phyloP scores from a whole-genome alignment of 1,140 invertebrate genomes.

The Drosophila nikananu region DNA sequence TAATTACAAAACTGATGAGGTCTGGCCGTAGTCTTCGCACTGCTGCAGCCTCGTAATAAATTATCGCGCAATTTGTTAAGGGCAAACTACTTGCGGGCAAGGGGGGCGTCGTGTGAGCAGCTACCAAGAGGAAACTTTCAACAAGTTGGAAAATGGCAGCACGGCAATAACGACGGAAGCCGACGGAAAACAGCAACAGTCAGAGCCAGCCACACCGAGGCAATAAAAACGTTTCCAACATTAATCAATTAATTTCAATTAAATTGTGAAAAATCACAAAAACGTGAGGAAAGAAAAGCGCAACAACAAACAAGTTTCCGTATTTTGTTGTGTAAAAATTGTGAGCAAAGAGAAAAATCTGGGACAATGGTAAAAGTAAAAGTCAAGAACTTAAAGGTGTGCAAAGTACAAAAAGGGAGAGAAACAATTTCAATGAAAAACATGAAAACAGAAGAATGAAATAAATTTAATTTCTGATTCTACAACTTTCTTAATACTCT shows the following conservation, averaged over 20 bases:
- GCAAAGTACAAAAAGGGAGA: neutral
- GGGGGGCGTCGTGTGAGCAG: neutral
- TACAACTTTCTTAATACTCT: neutral
- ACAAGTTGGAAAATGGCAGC: slow-evolving; percentile 52
- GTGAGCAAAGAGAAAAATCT: slow-evolving; percentile 6
- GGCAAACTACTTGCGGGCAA: slow-evolving; percentile 44
- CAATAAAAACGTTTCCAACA: slow-evolving; percentile 65
- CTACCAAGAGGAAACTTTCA: slow-evolving; percentile 45
- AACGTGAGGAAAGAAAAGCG: slow-evolving; percentile 58
- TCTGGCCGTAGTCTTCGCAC: slow-evolving; percentile 30
- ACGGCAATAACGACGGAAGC: slow-evolving; percentile 31
- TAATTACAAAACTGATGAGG: slow-evolving; percentile 54
- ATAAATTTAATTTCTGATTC: neutral
- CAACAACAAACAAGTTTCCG: slow-evolving; percentile 25
- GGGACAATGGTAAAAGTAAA: slow-evolving; percentile 5
- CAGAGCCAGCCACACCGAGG: slow-evolving; percentile 1
- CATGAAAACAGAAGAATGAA: neutral
- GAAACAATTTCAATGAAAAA: neutral
- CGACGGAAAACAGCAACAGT: slow-evolving; percentile 7
- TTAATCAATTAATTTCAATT: slow-evolving; percentile 75
- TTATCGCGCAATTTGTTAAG: slow-evolving; percentile 60
- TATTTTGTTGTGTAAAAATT: slow-evolving; percentile 10
- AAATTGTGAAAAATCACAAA: slow-evolving; percentile 72
- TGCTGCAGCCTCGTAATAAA: slow-evolving; percentile 43
- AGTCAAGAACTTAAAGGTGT: neutral